Percentiles rank a stretch among this genome's conserved stretches.
Conservation (phyloP, 1,140 invertebrate genomes). For the Grapholita molesta region DNA sequence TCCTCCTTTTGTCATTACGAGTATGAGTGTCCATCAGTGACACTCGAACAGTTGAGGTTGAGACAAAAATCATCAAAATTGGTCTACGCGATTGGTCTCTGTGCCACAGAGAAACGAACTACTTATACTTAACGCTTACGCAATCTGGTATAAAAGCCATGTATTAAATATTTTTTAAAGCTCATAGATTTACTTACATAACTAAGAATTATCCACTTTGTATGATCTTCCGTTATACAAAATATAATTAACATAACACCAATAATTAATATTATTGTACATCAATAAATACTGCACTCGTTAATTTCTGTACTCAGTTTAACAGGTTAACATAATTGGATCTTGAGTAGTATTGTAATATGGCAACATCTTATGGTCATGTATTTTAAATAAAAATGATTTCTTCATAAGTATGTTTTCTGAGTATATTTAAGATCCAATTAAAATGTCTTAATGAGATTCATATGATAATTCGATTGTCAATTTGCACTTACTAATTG, state of each 20-base stretch:
- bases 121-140: too few species aligned
- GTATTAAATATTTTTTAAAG: conserved; percentile 1
- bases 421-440: background rate
- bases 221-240: background rate
- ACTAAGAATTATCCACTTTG: background rate
- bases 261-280: background rate
- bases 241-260: background rate
- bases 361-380: background rate
- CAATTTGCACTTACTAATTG: background rate
- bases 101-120: too few species aligned
- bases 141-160: background rate
- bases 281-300: background rate
- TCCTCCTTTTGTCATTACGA: too few species aligned
- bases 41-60: too few species aligned
- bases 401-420: background rate
- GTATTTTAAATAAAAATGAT: background rate
- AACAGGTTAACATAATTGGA: background rate
- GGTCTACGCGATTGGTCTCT: too few species aligned
- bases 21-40: too few species aligned
- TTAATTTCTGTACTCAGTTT: background rate
- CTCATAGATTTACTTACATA: conserved; percentile 12
- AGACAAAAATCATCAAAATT: too few species aligned
- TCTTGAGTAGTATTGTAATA: too few species aligned
- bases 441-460: background rate
- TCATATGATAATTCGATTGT: background rate